Evolutionary conservation across 2,888 invertebrate species (phyloP).

Genomic region (Seira sanloemensis): DNA sequence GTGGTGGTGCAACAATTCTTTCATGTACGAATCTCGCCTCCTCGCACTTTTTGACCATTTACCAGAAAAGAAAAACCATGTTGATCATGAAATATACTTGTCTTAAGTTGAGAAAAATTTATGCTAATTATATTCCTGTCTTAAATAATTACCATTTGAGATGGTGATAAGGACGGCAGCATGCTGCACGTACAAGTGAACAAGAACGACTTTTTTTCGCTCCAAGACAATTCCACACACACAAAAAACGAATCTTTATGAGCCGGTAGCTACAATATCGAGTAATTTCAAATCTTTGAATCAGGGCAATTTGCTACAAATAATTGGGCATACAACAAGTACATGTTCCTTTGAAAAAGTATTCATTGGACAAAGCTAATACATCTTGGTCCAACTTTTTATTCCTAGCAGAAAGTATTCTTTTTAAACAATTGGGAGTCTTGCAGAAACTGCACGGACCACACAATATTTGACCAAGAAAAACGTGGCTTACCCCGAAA

Average conservation of each 20-base stretch:
- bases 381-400: too few species aligned
- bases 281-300: too few species aligned
- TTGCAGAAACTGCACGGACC: too few species aligned
- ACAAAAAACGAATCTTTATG: background rate
- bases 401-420: too few species aligned
- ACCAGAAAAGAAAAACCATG: background rate
- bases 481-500: background rate
- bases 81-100: conserved; percentile 19
- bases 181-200: background rate
- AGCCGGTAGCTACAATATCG: too few species aligned
- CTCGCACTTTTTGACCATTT: background rate
- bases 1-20: background rate
- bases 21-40: conserved; percentile 3
- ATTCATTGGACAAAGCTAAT: too few species aligned
- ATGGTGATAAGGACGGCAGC: conserved; percentile 20
- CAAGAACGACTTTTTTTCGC: background rate
- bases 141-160: conserved; percentile 25
- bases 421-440: too few species aligned
- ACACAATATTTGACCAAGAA: background rate
- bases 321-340: background rate
- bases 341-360: too few species aligned
- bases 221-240: background rate
- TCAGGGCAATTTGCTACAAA: background rate
- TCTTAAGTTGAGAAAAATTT: conserved; percentile 7
- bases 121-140: conserved; percentile 51